Percentiles rank a stretch among this genome's conserved stretches.
These are phyloP conservation scores for Sesia bembeciformis DNA, from an alignment of 2,888 invertebrate genomes.

Conservation along the genomic window DNA sequence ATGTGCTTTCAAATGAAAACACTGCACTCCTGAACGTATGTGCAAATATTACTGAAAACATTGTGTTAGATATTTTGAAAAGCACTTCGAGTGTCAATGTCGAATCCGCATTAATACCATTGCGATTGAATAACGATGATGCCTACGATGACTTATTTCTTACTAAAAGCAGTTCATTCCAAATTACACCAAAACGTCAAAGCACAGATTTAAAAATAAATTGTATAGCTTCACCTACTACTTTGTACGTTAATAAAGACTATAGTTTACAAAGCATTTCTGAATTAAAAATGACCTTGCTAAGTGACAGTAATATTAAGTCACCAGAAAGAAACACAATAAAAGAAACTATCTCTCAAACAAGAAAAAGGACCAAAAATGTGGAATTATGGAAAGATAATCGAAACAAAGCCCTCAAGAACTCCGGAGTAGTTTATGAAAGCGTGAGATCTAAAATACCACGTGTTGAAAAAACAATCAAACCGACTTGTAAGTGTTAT, in stretches of 20 bases:
- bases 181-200: neutral
- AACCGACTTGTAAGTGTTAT: slow-evolving; percentile 5
- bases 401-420: slow-evolving; percentile 8
- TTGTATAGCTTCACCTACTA: neutral
- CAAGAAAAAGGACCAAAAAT: slow-evolving; percentile 5
- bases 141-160: neutral
- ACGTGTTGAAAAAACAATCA: slow-evolving; percentile 4
- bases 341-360: neutral
- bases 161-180: neutral
- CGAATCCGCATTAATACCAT: neutral
- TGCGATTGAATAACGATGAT: neutral
- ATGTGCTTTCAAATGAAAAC: neutral
- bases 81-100: neutral
- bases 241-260: neutral
- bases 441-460: slow-evolving; percentile 4
- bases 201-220: neutral
- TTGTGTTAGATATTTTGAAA: neutral
- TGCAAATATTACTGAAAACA: neutral
- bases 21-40: neutral
- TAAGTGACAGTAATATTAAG: neutral
- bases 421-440: slow-evolving; percentile 5
- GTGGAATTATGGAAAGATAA: slow-evolving; percentile 1
- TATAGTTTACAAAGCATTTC: neutral
- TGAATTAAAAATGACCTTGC: neutral
- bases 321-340: neutral